A percentile compares a stretch with the other conserved stretches of the same genome.
Conservation (phyloP, 2,797 vertebrate species). For the Takifugu ocellatus region DNA sequence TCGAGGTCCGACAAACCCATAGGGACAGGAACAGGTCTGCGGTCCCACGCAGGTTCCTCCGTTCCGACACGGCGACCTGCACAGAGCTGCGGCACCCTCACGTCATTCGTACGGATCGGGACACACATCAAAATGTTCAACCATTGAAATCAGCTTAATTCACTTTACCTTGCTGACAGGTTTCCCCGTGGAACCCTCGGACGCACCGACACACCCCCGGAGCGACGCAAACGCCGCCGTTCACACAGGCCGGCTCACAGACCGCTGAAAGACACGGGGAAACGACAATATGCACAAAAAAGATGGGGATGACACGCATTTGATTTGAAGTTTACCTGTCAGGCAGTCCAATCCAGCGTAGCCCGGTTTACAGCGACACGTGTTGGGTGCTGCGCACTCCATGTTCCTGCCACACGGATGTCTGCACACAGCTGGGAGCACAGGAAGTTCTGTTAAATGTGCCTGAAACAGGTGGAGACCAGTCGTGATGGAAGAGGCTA, state of each 20-base stretch:
- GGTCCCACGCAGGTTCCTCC: slow-evolving; percentile 76
- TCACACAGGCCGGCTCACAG: slow-evolving; percentile 62
- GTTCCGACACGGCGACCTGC: slow-evolving; percentile 72
- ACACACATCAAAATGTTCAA: too few species aligned
- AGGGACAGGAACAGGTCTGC: slow-evolving; percentile 81
- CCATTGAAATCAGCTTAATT: neutral
- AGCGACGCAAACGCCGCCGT: slow-evolving; percentile 46
- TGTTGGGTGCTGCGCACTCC: slow-evolving; percentile 73
- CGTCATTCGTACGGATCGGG: neutral
- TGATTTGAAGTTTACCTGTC: slow-evolving; percentile 49
- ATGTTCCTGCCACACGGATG: slow-evolving; percentile 72
- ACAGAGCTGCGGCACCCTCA: slow-evolving; percentile 52
- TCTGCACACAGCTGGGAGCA: slow-evolving; percentile 70
- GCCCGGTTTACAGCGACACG: slow-evolving; percentile 72
- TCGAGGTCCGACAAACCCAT: slow-evolving; percentile 78
- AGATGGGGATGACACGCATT: too few species aligned
- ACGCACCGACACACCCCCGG: slow-evolving; percentile 64
- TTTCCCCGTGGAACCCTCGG: slow-evolving; percentile 66
- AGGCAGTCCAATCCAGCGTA: slow-evolving; percentile 65
- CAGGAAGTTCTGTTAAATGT: neutral
- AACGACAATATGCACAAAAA: too few species aligned
- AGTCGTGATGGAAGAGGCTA: too few species aligned
- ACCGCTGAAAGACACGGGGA: slow-evolving; percentile 31
- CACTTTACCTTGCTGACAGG: slow-evolving; percentile 62
- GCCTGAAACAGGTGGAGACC: neutral